A percentile compares a stretch with the other conserved stretches of the same genome.
phyloP scores from a whole-genome alignment of 2,113 vertebrate species.

The Probosciger aterrimus region DNA sequence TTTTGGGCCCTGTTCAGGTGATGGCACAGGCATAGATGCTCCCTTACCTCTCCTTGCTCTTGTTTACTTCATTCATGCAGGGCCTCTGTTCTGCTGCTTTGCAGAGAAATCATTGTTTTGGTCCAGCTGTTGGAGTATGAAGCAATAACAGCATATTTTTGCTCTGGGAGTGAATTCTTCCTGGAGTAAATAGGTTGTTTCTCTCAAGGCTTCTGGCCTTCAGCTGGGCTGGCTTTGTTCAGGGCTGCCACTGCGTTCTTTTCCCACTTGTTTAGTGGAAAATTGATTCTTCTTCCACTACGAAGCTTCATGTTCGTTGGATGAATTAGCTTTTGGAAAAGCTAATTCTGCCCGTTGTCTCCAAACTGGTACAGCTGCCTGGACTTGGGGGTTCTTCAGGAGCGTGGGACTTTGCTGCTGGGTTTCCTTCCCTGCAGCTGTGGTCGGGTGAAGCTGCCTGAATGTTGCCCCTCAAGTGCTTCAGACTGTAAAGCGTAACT shows the following conservation, averaged over 20 bases:
- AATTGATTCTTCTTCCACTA: neutral
- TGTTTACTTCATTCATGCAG: neutral
- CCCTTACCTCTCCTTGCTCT: neutral
- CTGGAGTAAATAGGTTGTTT: neutral
- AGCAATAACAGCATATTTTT: neutral
- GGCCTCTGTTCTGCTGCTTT: neutral
- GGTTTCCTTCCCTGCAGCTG: neutral
- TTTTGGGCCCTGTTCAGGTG: neutral
- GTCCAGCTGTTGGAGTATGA: neutral
- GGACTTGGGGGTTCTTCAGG: neutral
- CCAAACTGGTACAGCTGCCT: neutral
- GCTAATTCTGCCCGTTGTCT: neutral
- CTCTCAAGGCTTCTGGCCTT: neutral
- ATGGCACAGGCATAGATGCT: neutral
- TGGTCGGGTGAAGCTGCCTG: neutral
- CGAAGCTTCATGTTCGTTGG: neutral
- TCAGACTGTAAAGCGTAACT: neutral
- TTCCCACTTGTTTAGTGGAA: neutral
- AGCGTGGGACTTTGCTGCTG: accelerated
- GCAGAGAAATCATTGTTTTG: neutral
- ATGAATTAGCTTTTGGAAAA: neutral
- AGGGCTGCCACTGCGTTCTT: neutral
- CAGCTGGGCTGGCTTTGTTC: neutral
- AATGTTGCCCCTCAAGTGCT: neutral
- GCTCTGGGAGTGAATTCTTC: neutral